phyloP scores from a whole-genome alignment of 2,797 vertebrate species.

The Lepilemur septentrionalis region DNA sequence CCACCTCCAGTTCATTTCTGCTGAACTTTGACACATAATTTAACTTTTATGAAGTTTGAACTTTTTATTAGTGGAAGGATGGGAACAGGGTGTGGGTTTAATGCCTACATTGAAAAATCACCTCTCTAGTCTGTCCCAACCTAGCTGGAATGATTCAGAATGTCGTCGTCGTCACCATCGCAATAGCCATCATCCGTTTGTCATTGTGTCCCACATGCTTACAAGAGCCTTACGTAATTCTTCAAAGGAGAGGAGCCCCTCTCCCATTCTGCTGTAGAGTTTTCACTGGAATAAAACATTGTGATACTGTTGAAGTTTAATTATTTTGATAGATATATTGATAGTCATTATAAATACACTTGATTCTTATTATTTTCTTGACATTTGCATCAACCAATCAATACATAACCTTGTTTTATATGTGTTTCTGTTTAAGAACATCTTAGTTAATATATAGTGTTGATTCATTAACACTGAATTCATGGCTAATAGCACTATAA shows the following conservation, averaged over 20 bases:
- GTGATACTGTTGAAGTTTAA: background rate
- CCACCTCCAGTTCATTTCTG: background rate
- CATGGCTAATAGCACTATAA: rapidly evolving
- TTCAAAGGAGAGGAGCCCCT: background rate
- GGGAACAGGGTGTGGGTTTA: background rate
- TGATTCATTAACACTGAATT: background rate
- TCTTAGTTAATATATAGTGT: background rate
- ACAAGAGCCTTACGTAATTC: background rate
- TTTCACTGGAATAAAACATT: background rate
- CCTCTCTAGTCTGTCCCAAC: background rate
- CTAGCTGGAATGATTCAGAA: slow-evolving; percentile 2
- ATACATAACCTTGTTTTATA: background rate
- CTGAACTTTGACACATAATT: slow-evolving; percentile 46
- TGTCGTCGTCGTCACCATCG: background rate
- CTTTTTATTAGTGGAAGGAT: slow-evolving; percentile 35
- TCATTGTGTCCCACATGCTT: background rate
- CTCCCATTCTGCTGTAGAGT: background rate
- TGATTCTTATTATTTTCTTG: background rate
- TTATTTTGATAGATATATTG: background rate
- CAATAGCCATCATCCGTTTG: background rate
- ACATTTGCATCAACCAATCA: background rate
- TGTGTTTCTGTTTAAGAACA: background rate
- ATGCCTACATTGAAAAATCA: background rate
- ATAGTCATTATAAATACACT: background rate
- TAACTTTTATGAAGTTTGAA: slow-evolving; percentile 42